These are phyloP conservation scores for Geotrupes spiniger DNA, from an alignment of 2,888 invertebrate genomes.

Conservation along the genomic window DNA sequence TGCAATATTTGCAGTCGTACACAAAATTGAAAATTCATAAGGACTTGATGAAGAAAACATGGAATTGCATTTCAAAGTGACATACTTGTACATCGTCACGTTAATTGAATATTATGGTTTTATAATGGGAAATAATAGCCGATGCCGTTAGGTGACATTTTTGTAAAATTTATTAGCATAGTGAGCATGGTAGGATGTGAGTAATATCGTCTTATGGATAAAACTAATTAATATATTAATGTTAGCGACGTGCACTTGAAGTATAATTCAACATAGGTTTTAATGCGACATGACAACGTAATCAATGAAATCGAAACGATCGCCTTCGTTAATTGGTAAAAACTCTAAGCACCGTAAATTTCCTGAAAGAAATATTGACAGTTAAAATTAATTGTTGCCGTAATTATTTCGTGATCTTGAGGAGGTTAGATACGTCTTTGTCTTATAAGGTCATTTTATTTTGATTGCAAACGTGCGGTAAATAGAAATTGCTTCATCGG, in stretches of 20 bases:
- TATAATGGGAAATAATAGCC: too few species aligned
- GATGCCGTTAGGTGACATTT: too few species aligned
- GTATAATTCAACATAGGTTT: neutral
- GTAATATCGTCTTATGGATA: neutral
- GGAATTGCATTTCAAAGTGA: too few species aligned
- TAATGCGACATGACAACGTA: slow-evolving; percentile 3
- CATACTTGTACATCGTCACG: too few species aligned
- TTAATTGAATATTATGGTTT: too few species aligned
- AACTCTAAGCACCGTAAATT: too few species aligned
- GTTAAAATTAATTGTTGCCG: slow-evolving; percentile 21
- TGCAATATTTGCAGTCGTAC: too few species aligned
- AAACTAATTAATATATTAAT: slow-evolving; percentile 3
- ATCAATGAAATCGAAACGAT: neutral
- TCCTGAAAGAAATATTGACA: slow-evolving; percentile 12
- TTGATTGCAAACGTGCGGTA: slow-evolving; percentile 27
- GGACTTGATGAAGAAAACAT: too few species aligned
- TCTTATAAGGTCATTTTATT: slow-evolving; percentile 25
- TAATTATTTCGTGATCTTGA: slow-evolving; percentile 21
- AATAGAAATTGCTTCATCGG: slow-evolving; percentile 28
- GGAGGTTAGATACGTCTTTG: slow-evolving; percentile 18
- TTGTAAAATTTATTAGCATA: too few species aligned
- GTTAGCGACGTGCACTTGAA: neutral
- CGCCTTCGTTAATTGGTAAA: neutral
- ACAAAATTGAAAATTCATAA: too few species aligned
- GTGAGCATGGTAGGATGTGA: too few species aligned